These are phyloP conservation scores for Pristiophorus japonicus DNA, from an alignment of 2,113 vertebrate genomes.

Conservation along the genomic window DNA sequence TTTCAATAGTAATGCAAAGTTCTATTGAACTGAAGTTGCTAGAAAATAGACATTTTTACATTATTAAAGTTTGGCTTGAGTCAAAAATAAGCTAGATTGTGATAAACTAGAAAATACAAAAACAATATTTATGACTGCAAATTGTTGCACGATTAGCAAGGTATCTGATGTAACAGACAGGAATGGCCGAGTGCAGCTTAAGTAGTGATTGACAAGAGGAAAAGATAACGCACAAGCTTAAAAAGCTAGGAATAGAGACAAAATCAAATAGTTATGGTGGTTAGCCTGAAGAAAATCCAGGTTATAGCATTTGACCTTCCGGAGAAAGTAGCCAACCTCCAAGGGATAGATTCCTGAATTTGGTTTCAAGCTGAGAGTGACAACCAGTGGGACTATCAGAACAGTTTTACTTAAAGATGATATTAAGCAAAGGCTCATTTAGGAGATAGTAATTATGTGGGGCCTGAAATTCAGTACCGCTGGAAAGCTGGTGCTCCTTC, in stretches of 20 bases:
- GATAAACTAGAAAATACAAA: neutral
- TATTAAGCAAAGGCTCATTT: constrained; percentile 17
- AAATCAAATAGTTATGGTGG: neutral
- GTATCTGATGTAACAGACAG: neutral
- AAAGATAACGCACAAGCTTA: constrained; percentile 1
- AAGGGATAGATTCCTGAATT: neutral
- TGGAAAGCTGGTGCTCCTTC: too few relatives aligned
- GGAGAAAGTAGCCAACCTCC: neutral
- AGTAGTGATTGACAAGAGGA: neutral
- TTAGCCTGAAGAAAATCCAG: neutral
- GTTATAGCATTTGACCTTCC: neutral
- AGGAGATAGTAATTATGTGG: neutral
- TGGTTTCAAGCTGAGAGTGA: constrained; percentile 12
- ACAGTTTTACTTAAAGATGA: neutral
- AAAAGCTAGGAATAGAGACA: neutral
- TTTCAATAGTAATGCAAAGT: neutral
- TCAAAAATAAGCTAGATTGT: constrained; percentile 8
- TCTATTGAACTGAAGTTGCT: neutral
- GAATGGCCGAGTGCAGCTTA: neutral
- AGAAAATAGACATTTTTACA: neutral
- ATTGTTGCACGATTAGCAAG: neutral
- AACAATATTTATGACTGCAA: neutral
- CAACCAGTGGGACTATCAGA: neutral
- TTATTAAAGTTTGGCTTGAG: neutral
- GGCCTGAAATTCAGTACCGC: too few relatives aligned